These are phyloP conservation scores for Drosophila pseudoananassae DNA, from an alignment of 1,140 invertebrate species.

Conservation along the genomic window DNA sequence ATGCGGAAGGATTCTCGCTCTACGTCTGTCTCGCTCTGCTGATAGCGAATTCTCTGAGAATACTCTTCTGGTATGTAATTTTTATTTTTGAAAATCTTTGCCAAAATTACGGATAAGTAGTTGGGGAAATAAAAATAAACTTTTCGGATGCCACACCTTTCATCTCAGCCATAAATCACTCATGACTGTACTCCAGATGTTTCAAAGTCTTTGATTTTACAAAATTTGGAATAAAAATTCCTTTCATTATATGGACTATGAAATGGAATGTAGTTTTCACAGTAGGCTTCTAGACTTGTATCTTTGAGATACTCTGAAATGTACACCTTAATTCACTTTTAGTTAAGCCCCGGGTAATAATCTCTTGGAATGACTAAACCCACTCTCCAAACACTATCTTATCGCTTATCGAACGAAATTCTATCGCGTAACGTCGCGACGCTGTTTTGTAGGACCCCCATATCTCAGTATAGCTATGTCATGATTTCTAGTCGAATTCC, in stretches of 20 bases:
- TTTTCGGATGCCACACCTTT: background rate
- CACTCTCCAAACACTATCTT: constrained; percentile 22
- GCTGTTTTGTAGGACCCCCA: constrained; percentile 29
- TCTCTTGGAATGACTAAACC: constrained; percentile 29
- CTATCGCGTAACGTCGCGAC: constrained; percentile 34
- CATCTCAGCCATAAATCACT: constrained; percentile 14
- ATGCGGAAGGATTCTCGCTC: constrained; percentile 97
- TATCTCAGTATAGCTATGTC: constrained; percentile 52
- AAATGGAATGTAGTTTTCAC: too few species aligned
- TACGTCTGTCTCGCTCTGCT: constrained; percentile 97
- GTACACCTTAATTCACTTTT: too few species aligned
- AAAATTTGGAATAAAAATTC: too few species aligned
- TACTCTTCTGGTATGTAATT: constrained; percentile 97
- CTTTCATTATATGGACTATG: background rate
- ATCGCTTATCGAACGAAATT: constrained; percentile 43
- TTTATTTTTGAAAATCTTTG: background rate
- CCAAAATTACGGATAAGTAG: too few species aligned
- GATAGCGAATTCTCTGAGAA: constrained; percentile 97
- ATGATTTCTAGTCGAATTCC: constrained; percentile 60
- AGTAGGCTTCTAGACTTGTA: too few species aligned
- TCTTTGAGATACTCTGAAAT: too few species aligned
- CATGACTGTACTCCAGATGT: background rate
- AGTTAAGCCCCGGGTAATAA: background rate
- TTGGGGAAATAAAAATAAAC: background rate
- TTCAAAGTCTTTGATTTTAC: constrained; percentile 7